Evolutionary conservation across 2,888 invertebrate species (phyloP).

Genomic region (Papilio protenor): DNA sequence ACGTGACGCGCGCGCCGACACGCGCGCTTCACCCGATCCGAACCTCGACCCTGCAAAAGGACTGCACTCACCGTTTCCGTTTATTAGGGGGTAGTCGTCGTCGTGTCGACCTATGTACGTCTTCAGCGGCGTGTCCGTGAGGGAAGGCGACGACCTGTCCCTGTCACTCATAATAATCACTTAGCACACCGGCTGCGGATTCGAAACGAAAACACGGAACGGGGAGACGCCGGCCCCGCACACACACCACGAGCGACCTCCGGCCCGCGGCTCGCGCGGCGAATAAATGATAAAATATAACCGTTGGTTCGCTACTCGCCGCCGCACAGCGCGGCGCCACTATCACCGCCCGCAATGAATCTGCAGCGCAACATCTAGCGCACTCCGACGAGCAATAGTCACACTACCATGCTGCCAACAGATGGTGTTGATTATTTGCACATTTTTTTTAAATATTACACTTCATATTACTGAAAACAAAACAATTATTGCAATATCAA

Average conservation of each 20-base stretch:
- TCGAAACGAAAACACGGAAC: slow-evolving; percentile 70
- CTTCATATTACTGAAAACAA: not conserved
- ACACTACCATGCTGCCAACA: slow-evolving; percentile 34
- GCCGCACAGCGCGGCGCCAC: slow-evolving; percentile 49
- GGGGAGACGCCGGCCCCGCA: slow-evolving; percentile 77
- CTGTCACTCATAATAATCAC: slow-evolving; percentile 94
- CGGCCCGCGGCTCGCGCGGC: slow-evolving; percentile 84
- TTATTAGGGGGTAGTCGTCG: slow-evolving; percentile 91
- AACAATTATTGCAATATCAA: no score
- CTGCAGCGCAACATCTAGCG: slow-evolving; percentile 49
- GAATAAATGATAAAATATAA: slow-evolving; percentile 69
- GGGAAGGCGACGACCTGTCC: slow-evolving; percentile 94
- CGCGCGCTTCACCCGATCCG: slow-evolving; percentile 49
- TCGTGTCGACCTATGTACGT: slow-evolving; percentile 93
- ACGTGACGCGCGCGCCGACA: slow-evolving; percentile 54
- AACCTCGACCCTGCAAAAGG: slow-evolving; percentile 50
- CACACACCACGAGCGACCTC: slow-evolving; percentile 80
- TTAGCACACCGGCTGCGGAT: slow-evolving; percentile 69
- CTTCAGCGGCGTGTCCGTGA: slow-evolving; percentile 94
- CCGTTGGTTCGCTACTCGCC: slow-evolving; percentile 51
- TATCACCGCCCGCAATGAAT: slow-evolving; percentile 48
- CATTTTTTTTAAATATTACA: not conserved
- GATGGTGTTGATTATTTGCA: slow-evolving; percentile 46
- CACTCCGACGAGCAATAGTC: slow-evolving; percentile 41
- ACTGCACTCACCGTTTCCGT: slow-evolving; percentile 87